Conservation (phyloP, 2,888 invertebrate species). For the Caenorhabditis wallacei region DNA sequence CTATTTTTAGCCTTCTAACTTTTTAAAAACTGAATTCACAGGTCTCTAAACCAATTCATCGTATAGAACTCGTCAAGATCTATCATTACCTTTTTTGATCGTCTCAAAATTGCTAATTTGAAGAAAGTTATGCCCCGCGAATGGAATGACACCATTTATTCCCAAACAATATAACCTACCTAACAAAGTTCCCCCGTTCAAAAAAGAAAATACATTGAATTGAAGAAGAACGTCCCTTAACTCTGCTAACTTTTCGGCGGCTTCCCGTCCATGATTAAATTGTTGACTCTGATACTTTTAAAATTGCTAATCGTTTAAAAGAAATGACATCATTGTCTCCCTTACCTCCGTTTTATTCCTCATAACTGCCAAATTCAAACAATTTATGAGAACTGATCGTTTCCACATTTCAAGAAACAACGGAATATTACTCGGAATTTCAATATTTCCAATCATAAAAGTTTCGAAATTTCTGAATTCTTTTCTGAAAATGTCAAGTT, state of each 20-base stretch:
- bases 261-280: slow-evolving; percentile 25
- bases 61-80: no score
- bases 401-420: slow-evolving; percentile 34
- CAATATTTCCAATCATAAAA: slow-evolving; percentile 16
- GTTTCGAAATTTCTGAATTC: slow-evolving; percentile 41
- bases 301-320: slow-evolving; percentile 25
- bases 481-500: no score
- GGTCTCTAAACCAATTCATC: no score
- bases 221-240: slow-evolving; percentile 41
- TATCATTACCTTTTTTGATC: no score
- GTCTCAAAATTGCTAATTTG: no score
- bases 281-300: slow-evolving; percentile 24
- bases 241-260: slow-evolving; percentile 30
- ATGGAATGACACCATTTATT: no score
- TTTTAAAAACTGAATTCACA: no score
- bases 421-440: slow-evolving; percentile 28
- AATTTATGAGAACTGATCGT: slow-evolving; percentile 6
- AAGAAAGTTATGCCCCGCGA: no score
- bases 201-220: slow-evolving; percentile 53
- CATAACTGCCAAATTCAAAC: slow-evolving; percentile 15
- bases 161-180: no score
- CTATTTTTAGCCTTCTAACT: no score
- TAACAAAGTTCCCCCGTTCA: slow-evolving; percentile 58
- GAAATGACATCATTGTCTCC: slow-evolving; percentile 40
- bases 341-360: slow-evolving; percentile 18